phyloP scores from a whole-genome alignment of 2,797 vertebrate genomes.

The Hippopotamyrus pictus region DNA sequence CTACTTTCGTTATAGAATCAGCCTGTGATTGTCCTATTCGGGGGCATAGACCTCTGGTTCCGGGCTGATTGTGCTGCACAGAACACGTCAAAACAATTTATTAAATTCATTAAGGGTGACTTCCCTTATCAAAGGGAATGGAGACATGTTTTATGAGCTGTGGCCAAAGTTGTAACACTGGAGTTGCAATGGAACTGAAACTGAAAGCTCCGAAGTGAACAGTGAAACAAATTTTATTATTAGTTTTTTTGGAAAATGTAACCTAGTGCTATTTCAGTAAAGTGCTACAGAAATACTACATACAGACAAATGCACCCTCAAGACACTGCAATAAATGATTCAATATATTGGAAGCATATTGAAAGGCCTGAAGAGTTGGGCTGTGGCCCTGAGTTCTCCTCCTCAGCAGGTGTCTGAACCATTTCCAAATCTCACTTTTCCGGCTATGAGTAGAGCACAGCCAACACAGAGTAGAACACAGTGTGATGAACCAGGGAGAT shows the following conservation, averaged over 20 bases:
- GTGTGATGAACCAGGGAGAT: not conserved
- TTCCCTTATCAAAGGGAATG: not conserved
- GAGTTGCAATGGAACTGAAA: not conserved
- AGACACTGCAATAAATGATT: not conserved
- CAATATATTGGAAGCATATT: not conserved
- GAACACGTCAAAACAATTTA: not conserved
- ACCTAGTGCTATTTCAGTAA: not conserved
- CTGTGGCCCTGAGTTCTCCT: not conserved
- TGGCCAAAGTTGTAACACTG: not conserved
- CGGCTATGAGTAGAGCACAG: not conserved
- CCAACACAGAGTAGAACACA: too few relatives aligned
- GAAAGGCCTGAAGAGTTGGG: not conserved
- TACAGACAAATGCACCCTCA: not conserved
- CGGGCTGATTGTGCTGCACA: not conserved
- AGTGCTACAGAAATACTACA: not conserved
- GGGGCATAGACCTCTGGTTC: not conserved
- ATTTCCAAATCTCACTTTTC: not conserved
- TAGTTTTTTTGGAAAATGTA: not conserved
- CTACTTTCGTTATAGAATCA: not conserved
- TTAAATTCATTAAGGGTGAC: not conserved
- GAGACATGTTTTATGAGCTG: not conserved
- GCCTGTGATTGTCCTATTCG: not conserved
- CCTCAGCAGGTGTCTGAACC: not conserved
- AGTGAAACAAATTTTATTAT: not conserved
- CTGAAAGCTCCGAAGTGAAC: not conserved